Base-by-base conservation (phyloP, 2,888 invertebrate species). In the Meteorus colon region DNA sequence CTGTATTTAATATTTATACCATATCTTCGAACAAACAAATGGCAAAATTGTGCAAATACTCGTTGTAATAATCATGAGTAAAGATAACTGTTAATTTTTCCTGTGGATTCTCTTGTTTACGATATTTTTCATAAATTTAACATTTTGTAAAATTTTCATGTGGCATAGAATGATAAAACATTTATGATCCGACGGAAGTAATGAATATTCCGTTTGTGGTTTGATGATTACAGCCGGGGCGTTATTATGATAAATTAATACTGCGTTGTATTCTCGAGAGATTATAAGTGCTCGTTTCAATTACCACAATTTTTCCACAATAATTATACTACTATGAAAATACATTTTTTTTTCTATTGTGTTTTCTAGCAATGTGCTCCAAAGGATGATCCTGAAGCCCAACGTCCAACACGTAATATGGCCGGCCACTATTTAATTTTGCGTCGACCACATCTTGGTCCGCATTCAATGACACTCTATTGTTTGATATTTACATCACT, bases 401-500 rank as follows among this genome's bases (percentile, higher is more conserved):
- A 81, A 78, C 80, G 75, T 77, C 85, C 81, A n/a, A 86, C 83
- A 60, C 75, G 75, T 34, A 45, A 74, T 29, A 81, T 84, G 1
- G 86, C 86, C 51, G 89, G 89, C 51, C 89, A 90, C 73, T 91
- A 90, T 79, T 85, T 90, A 41, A 88, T 91, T 76, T 85, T 91
- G 48, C 86, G 90, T 72, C 89, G 90, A 59, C 90, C 91, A 45
- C 91, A 92, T 71, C 91, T 92, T 79, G 91, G 92, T 74, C 92
- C 92, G 74, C 93, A 92, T 55, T 91, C 91, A 51, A 92, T 92
- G 73, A 93, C 94, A 24, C 94, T 94, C 48, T 89, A 94, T 68
- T 93, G 94, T 85, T 90, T 96, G 74, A 92, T 95, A 77, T 87
- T 96, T 62, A 92, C 94, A 16, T 94, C 95, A 1, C 86, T 95